These are phyloP conservation scores for Xenopus petersii DNA, from an alignment of 2,797 vertebrate genomes.

Conservation along the genomic window DNA sequence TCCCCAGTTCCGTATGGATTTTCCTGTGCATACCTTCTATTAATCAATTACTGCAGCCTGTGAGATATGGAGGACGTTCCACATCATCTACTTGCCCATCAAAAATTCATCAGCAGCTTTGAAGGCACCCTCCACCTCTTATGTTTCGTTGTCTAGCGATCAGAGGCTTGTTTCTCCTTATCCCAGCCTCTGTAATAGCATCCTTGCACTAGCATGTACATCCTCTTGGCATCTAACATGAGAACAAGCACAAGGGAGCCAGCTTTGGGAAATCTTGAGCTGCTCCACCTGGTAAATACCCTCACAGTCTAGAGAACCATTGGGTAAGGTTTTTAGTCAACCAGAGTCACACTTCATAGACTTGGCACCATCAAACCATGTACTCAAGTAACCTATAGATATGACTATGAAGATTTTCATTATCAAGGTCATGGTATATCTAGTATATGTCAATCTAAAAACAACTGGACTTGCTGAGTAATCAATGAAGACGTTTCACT, in stretches of 20 bases:
- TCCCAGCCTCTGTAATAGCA: slow-evolving; percentile 40
- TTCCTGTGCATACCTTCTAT: slow-evolving; percentile 66
- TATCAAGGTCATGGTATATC: too few relatives aligned
- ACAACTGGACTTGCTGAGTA: too few relatives aligned
- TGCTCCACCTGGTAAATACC: too few relatives aligned
- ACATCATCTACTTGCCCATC: slow-evolving; percentile 76
- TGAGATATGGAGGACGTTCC: slow-evolving; percentile 68
- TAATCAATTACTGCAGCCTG: slow-evolving; percentile 77
- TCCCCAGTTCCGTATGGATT: slow-evolving; percentile 20
- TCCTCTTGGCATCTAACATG: slow-evolving; percentile 37
- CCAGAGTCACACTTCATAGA: too few relatives aligned
- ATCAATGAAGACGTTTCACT: too few relatives aligned
- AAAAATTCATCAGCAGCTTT: slow-evolving; percentile 73
- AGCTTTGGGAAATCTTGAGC: slow-evolving; percentile 13
- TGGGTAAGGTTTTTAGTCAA: too few relatives aligned
- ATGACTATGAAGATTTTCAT: too few relatives aligned
- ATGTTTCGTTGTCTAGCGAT: slow-evolving; percentile 44
- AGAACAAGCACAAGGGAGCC: slow-evolving; percentile 35
- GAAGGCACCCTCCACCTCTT: slow-evolving; percentile 41
- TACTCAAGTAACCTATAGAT: too few relatives aligned
- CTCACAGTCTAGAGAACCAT: too few relatives aligned
- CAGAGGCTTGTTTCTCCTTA: slow-evolving; percentile 32
- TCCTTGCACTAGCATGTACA: slow-evolving; percentile 37
- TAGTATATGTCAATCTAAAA: too few relatives aligned
- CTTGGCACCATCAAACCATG: too few relatives aligned